These are phyloP conservation scores for Carterocephalus palaemon DNA, from an alignment of 2,888 invertebrate genomes.

Conservation along the genomic window DNA sequence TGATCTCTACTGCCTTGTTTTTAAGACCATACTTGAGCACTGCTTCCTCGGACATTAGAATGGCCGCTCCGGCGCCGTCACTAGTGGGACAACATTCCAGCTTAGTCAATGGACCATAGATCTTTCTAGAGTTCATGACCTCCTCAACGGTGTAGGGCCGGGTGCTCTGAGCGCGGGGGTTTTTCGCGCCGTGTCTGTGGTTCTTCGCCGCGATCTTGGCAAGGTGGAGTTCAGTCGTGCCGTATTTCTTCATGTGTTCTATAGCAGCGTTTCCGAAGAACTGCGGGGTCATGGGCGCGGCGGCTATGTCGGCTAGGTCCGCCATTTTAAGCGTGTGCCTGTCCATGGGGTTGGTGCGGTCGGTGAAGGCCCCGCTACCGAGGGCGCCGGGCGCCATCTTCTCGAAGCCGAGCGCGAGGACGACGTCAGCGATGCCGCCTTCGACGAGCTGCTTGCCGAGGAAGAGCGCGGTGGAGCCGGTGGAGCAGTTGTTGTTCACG, in stretches of 20 bases:
- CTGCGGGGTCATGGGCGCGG: conserved; percentile 95
- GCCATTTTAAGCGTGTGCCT: conserved; percentile 92
- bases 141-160: conserved; percentile 94
- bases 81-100: conserved; percentile 99
- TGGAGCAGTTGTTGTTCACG: conserved; percentile 99
- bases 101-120: conserved; percentile 96
- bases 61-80: conserved; percentile 97
- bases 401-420: conserved; percentile 96
- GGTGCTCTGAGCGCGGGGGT: conserved; percentile 97
- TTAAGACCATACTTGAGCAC: conserved; percentile 91
- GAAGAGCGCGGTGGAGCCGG: conserved; percentile 94
- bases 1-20: conserved; percentile 91
- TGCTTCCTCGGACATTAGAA: conserved; percentile 94
- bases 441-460: conserved; percentile 96
- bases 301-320: conserved; percentile 87
- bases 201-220: conserved; percentile 99
- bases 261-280: conserved; percentile 97
- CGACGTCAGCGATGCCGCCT: conserved; percentile 91
- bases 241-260: conserved; percentile 98
- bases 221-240: conserved; percentile 94
- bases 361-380: conserved; percentile 83
- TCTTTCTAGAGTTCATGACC: conserved; percentile 90
- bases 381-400: conserved; percentile 98
- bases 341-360: conserved; percentile 93
- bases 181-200: conserved; percentile 97